phyloP scores from a whole-genome alignment of 92 coral and sea anemone species.

The Bergia sp. region DNA sequence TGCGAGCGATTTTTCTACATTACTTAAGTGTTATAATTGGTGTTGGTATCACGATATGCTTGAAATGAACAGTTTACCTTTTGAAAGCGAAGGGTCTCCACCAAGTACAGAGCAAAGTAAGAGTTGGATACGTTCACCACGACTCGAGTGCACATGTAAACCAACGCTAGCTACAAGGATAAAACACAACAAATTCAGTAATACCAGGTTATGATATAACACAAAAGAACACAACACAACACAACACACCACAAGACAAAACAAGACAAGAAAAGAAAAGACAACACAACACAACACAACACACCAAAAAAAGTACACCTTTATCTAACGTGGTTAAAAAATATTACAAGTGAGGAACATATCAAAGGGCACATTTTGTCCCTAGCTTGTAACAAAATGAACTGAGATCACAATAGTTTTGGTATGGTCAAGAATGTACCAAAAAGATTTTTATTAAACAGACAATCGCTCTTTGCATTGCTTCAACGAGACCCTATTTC shows the following conservation, averaged over 20 bases:
- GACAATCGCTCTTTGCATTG: background rate
- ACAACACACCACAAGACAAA: too few species aligned
- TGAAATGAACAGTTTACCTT: constrained; percentile 42
- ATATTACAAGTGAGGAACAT: too few species aligned
- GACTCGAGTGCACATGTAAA: constrained; percentile 64
- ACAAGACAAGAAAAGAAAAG: too few species aligned
- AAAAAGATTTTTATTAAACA: too few species aligned
- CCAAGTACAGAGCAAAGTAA: constrained; percentile 64
- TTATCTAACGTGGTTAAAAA: too few species aligned
- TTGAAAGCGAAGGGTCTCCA: constrained; percentile 60
- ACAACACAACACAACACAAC: too few species aligned
- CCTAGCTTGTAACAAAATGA: too few species aligned
- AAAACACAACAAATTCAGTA: background rate
- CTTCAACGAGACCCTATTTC: background rate
- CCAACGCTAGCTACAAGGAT: constrained; percentile 38
- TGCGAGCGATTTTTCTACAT: too few species aligned
- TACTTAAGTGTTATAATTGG: background rate
- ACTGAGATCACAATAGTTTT: too few species aligned
- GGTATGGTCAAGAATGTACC: too few species aligned
- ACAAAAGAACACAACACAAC: background rate
- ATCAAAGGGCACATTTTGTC: too few species aligned
- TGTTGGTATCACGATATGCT: background rate
- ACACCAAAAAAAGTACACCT: too few species aligned
- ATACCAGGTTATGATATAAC: background rate
- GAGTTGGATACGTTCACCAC: constrained; percentile 66